Base-by-base conservation (phyloP, 2,797 vertebrate genomes). In the Gallinago nigripennis region DNA sequence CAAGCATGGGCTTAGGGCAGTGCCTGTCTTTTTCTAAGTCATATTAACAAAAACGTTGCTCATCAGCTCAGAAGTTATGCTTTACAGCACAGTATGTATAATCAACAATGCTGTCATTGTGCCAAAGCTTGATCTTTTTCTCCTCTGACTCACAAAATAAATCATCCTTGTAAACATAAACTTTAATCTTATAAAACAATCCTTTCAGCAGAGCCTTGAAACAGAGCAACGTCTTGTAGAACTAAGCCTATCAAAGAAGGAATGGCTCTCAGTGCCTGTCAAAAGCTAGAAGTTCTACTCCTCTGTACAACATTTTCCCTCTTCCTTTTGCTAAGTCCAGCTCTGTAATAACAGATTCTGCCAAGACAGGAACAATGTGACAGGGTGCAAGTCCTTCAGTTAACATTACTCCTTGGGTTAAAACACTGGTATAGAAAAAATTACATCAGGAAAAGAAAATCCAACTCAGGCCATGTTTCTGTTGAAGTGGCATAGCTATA, bases 141-240 rank as follows among this genome's bases (percentile, higher is more conserved):
- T 75, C 21, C 65, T 77, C 71, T 92, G 86, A 92, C 61, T 92
- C 78, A 92, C 50, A 68, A 92, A 88, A 93, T 77, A 95, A 95
- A 96, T 88, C 58, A 76, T 81, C 16, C 50, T 53, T 72, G 61
- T 88, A 92, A 93, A 91, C 45, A 78, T 72, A 80, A 92, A 85
- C 43, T 23, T 53, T 89, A 89, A 94, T 87, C 68, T 87, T 85
- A 81, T 82, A 65, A 90, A 90, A 64, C 19, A 87, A 87, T 65
- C 25, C 30, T 83, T 89, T 46, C 39, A 71, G 60, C 60, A 91
- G 37, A 91, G 48, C n/a, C 39, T 24, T 77, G 70, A 87, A 65
- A 76, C 33, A 60, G 24, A 88, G 50, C 17, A 86, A 63, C 9
- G n/a, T 81, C n/a, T 61, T 68, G n/a, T 16, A 85, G 46, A 78